A percentile compares a stretch with the other conserved stretches of the same genome.
Conservation (phyloP, 2,888 invertebrate genomes). For the Polydrusus cervinus region DNA sequence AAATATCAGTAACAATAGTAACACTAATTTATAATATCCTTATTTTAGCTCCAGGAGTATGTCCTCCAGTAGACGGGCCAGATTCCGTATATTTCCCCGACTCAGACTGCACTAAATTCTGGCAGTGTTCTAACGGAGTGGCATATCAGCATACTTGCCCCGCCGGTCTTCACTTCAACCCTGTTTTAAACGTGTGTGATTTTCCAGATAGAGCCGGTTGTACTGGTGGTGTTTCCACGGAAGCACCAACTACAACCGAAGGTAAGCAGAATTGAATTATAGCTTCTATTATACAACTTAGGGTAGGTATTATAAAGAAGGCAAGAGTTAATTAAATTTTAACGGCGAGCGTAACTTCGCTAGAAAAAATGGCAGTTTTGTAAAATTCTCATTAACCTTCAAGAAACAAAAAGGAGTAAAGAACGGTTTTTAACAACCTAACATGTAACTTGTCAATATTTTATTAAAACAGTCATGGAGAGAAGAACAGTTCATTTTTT, state of each 20-base stretch:
- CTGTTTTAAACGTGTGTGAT: conserved; percentile 57
- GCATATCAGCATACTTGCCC: conserved; percentile 54
- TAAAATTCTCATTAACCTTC: too few species aligned
- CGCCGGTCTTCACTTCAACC: conserved; percentile 53
- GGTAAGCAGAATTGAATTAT: neutral
- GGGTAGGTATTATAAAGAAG: too few species aligned
- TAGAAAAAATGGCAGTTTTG: too few species aligned
- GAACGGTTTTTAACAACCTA: too few species aligned
- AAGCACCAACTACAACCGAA: conserved; percentile 1
- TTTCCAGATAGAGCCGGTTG: conserved; percentile 55
- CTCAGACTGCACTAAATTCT: conserved; percentile 57
- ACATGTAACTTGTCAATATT: too few species aligned
- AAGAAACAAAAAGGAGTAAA: too few species aligned
- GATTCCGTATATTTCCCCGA: conserved; percentile 57
- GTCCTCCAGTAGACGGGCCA: conserved; percentile 55
- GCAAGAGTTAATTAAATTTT: too few species aligned
- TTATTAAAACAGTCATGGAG: too few species aligned
- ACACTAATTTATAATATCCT: neutral
- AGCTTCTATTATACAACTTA: too few species aligned
- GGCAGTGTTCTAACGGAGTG: conserved; percentile 57
- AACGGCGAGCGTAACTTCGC: too few species aligned
- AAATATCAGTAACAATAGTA: too few species aligned
- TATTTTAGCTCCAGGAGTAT: conserved; percentile 31
- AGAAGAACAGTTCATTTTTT: too few species aligned
- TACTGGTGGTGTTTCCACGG: conserved; percentile 5